These are phyloP conservation scores for Monochamus saltuarius DNA, from an alignment of 1,140 invertebrate species.

Conservation along the genomic window DNA sequence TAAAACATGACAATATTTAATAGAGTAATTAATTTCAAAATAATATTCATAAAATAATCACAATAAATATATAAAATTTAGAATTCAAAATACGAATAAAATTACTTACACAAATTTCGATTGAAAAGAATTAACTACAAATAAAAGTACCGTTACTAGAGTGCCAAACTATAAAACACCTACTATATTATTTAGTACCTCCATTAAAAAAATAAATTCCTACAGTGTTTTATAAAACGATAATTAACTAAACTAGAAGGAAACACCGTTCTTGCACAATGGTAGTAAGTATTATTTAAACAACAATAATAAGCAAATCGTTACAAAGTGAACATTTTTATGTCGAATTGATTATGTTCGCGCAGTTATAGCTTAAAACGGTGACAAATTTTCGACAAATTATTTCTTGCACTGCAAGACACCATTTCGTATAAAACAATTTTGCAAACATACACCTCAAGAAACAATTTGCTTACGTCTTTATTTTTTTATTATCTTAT, in stretches of 20 bases:
- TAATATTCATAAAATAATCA: slow-evolving; percentile 27
- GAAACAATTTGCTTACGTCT: slow-evolving; percentile 28
- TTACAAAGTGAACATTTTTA: too few relatives aligned
- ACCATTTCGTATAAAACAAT: slow-evolving; percentile 1
- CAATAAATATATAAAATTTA: slow-evolving; percentile 1
- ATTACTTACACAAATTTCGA: too few relatives aligned
- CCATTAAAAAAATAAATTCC: slow-evolving; percentile 13
- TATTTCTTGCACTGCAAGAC: not conserved
- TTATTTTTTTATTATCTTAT: slow-evolving; percentile 33
- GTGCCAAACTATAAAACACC: too few relatives aligned
- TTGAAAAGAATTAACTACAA: too few relatives aligned
- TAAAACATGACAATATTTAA: slow-evolving; percentile 13
- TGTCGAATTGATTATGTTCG: not conserved
- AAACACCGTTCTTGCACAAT: too few relatives aligned
- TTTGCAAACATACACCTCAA: slow-evolving; percentile 18
- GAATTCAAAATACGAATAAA: too few relatives aligned
- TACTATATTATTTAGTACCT: slow-evolving; percentile 22
- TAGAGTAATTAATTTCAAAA: slow-evolving; percentile 21
- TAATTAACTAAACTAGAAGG: too few relatives aligned
- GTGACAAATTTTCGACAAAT: not conserved
- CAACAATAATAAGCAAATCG: too few relatives aligned
- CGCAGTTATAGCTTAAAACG: slow-evolving; percentile 3
- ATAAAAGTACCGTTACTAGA: too few relatives aligned
- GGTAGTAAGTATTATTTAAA: too few relatives aligned
- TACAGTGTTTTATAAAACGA: too few relatives aligned